phyloP scores from a whole-genome alignment of 2,888 invertebrate species.

The Noctua fimbriata region DNA sequence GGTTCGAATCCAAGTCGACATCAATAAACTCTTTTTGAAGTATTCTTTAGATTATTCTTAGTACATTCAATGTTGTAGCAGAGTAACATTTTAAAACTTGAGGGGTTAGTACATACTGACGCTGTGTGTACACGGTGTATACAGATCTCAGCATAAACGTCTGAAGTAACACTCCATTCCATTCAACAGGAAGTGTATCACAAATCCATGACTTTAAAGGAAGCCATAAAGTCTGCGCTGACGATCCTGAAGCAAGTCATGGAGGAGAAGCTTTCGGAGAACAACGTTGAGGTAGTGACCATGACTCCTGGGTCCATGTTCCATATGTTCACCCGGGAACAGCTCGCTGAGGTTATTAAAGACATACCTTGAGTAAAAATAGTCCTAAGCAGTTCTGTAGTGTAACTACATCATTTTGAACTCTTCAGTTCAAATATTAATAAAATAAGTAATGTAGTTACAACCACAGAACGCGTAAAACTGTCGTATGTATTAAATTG shows the following conservation, averaged over 20 bases:
- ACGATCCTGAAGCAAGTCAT: constrained; percentile 99
- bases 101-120: no score
- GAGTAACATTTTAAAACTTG: no score
- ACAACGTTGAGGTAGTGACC: constrained; percentile 99
- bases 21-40: no score
- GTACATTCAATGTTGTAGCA: no score
- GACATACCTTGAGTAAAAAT: constrained; percentile 91
- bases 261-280: constrained; percentile 99
- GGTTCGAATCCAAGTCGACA: no score
- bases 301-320: constrained; percentile 96
- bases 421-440: neutral
- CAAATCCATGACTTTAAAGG: constrained; percentile 97
- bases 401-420: constrained; percentile 39
- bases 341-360: constrained; percentile 97
- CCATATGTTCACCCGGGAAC: constrained; percentile 97
- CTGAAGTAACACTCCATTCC: neutral
- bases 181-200: constrained; percentile 91
- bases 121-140: neutral
- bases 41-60: no score
- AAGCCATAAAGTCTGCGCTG: constrained; percentile 97
- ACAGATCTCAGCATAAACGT: neutral
- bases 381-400: constrained; percentile 21
- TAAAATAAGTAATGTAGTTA: constrained; percentile 39
- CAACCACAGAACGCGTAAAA: constrained; percentile 25
- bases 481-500: constrained; percentile 49